Percentiles rank a stretch among this genome's conserved stretches.
phyloP scores from a whole-genome alignment of 1,140 invertebrate species.

The Cyclina sinensis region DNA sequence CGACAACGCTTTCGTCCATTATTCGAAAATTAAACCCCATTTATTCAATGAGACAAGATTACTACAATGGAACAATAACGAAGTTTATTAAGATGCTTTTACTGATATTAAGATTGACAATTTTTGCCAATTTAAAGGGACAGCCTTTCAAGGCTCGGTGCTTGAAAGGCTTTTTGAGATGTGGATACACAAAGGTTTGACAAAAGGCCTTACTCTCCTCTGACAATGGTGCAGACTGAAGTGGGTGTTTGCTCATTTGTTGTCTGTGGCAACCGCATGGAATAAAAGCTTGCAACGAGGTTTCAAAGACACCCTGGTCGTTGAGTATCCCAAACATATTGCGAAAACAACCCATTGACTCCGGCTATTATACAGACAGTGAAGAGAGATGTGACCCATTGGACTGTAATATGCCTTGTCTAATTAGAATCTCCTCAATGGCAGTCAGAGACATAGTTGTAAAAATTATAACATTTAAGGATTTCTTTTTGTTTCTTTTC shows the following conservation, averaged over 20 bases:
- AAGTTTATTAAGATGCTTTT: conserved; percentile 44
- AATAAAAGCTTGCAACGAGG: conserved; percentile 7
- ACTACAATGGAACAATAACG: conserved; percentile 25
- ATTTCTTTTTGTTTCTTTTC: too few relatives aligned
- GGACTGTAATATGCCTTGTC: background rate
- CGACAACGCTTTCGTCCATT: conserved; percentile 3
- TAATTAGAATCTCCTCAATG: too few relatives aligned
- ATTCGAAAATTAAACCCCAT: background rate
- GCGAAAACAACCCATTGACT: conserved; percentile 1
- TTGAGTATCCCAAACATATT: background rate
- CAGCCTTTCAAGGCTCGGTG: background rate
- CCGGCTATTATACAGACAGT: background rate
- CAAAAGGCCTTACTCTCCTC: conserved; percentile 13
- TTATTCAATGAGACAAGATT: background rate
- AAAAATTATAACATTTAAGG: too few relatives aligned
- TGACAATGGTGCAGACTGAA: conserved; percentile 52
- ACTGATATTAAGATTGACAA: conserved; percentile 45
- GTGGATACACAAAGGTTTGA: conserved; percentile 24
- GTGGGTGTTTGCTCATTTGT: conserved; percentile 58
- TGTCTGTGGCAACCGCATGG: background rate
- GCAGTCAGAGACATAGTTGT: too few relatives aligned
- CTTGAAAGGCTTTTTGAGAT: conserved; percentile 47
- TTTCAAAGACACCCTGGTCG: conserved; percentile 9
- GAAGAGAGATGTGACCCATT: background rate
- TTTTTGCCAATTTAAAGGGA: conserved; percentile 44